Evolutionary conservation across 2,797 vertebrate species (phyloP), one percentile per base, ranked within the genome.

Genomic region (Meda fulgida): DNA sequence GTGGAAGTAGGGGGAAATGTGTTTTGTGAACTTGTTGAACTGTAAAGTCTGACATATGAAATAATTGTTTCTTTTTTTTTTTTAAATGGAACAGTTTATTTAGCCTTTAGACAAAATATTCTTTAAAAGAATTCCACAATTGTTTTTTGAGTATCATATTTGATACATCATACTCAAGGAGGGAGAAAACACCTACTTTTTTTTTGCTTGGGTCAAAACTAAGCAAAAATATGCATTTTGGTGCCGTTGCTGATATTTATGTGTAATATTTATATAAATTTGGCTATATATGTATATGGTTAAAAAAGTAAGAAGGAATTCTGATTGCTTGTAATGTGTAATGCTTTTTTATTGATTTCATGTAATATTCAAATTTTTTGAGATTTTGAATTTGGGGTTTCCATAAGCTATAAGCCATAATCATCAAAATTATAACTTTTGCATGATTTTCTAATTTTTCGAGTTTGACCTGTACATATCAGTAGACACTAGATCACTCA

Each of bases 81-180:
- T 46, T 16, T 48, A 16, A 31, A n/a, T 16, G 43, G 11, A 46
- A 55, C 19, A 3, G 51, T 60, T 58, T 60, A 60, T 60, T 26
- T 5, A 63, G 29, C 13, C 13, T 29, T 63, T 29, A 63, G 26
- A 29, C 60, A 10, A 58, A 58, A 18, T 51, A 6, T 7, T 55
- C 23, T 8, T 9, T 0, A 0, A 13, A 60, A 60, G 0, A 63
- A 63, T 3, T 16, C 11, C 60, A 29, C 10, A 4, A 14, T n/a
- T 16, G 4, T 26, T 26, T 60, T 58, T n/a, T 51, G 18, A 19
- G 18, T 51, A 58, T n/a, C 53, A 58, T 58, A 58, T n/a, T 58
- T n/a, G 55, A n/a, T 3, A 4, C 53, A 58, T 58, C 53, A 58
- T n/a, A 14, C 5, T 26, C 11, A 11, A 60, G 4, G 10, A 63